phyloP scores from a whole-genome alignment of 2,888 invertebrate species.

The Cylloceria caligata region DNA sequence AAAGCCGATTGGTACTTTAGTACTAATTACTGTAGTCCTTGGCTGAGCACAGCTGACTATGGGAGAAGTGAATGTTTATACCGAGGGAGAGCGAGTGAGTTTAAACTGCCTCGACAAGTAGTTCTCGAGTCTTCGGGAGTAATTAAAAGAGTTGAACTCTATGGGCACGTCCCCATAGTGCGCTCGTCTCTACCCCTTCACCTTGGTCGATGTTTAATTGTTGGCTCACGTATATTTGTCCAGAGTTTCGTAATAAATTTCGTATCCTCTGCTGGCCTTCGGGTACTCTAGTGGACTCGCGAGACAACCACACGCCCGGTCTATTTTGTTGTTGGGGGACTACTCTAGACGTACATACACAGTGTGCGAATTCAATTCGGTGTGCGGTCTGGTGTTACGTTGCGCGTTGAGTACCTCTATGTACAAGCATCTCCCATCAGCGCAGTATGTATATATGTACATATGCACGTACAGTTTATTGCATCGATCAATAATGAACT shows the following conservation, averaged over 20 bases:
- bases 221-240: conserved; percentile 47
- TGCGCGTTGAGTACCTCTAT: conserved; percentile 42
- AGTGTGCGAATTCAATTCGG: conserved; percentile 52
- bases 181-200: background rate
- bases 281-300: conserved; percentile 48
- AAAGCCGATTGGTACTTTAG: conserved; percentile 34
- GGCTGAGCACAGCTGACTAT: background rate
- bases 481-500: conserved; percentile 57
- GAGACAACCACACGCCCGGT: conserved; percentile 28
- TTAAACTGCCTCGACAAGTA: conserved; percentile 36
- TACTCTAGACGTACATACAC: background rate
- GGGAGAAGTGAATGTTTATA: conserved; percentile 28
- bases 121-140: conserved; percentile 41
- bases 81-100: conserved; percentile 8
- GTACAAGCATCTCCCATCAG: conserved; percentile 23
- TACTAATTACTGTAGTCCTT: conserved; percentile 36
- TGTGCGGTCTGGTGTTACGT: conserved; percentile 49
- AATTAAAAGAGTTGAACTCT: conserved; percentile 55
- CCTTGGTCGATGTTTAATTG: conserved; percentile 49
- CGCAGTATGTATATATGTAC: conserved; percentile 14
- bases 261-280: conserved; percentile 39
- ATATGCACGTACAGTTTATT: conserved; percentile 40
- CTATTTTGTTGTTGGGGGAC: conserved; percentile 12
- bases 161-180: background rate
- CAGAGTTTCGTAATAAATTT: conserved; percentile 64